These are phyloP conservation scores for Calypte anna DNA, from an alignment of 2,113 vertebrate genomes.

Conservation along the genomic window DNA sequence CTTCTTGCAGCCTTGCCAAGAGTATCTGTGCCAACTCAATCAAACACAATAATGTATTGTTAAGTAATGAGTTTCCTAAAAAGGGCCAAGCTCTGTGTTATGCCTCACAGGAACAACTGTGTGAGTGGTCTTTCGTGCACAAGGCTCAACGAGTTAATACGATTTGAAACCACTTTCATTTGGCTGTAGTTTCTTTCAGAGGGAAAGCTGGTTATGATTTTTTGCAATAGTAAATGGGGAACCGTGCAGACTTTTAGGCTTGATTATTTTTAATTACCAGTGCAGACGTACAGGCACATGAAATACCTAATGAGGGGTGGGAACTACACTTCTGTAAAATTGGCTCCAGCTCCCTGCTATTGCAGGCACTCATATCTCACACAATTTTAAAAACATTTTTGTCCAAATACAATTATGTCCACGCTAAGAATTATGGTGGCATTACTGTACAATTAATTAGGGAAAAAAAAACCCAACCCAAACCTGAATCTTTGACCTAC, in stretches of 20 bases:
- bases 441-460: background rate
- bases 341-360: background rate
- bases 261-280: background rate
- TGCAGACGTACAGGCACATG: background rate
- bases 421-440: background rate
- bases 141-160: conserved; percentile 18
- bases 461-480: background rate
- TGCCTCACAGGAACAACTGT: conserved; percentile 16
- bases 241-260: background rate
- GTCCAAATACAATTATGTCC: background rate
- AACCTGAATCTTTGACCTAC: background rate
- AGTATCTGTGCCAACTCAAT: conserved; percentile 10
- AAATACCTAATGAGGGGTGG: background rate
- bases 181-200: background rate
- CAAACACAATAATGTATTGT: conserved; percentile 35
- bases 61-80: conserved; percentile 52
- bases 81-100: conserved; percentile 25
- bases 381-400: background rate
- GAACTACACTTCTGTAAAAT: background rate
- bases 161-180: conserved; percentile 19
- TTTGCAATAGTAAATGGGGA: background rate
- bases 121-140: conserved; percentile 29
- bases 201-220: background rate
- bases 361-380: background rate
- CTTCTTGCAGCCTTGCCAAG: conserved; percentile 5